Evolutionary conservation across 2,797 vertebrate genomes (phyloP), one percentile per base, ranked within the genome.

Genomic region (Epinephelus awoara): DNA sequence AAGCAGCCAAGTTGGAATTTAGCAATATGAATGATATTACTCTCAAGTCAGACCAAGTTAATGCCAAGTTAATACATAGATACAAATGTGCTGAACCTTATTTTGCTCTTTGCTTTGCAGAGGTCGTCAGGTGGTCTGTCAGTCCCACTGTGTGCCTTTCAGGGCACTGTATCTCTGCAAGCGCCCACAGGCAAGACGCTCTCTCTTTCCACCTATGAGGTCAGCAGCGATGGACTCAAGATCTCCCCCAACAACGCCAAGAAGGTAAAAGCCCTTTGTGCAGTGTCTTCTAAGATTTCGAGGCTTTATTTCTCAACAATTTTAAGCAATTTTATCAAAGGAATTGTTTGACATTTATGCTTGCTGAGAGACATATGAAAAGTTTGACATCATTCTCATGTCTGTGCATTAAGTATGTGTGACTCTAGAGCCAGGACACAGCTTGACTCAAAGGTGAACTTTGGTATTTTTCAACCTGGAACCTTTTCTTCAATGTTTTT

Each of bases 181-280:
- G 96, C 97, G 0, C 98, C 98, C 6, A 97, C 96, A 0, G 98
- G 98, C 29, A 99, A 99, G 92, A 99, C 97, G 0, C 95, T 99
- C 2, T 99, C 98, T 23, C 93, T 99, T 7, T 99, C 98, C 72
- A 99, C 98, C 0, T 99, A 99, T 0, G 98, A 99, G 88, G 97
- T 99, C 83, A 98, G 98, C 90, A 96, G 98, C 2, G 97, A 98
- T 15, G 98, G 98, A 62, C 96, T 97, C 44, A 98, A 93, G 75
- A 97, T 99, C 70, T 95, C 95, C 11, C 98, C 98, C 5, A 90
- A 84, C 17, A 88, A 85, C 0, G 91, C 96, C 17, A 98, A 96
- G 92, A 99, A 97, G 88, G 94, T 95, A 91, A 80, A 1, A 40
- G 2, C 23, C 5, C 18, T 52, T 6, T 38, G 6, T 3, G 2